phyloP scores from a whole-genome alignment of 2,888 invertebrate genomes.

The Eustalomyia histrio region DNA sequence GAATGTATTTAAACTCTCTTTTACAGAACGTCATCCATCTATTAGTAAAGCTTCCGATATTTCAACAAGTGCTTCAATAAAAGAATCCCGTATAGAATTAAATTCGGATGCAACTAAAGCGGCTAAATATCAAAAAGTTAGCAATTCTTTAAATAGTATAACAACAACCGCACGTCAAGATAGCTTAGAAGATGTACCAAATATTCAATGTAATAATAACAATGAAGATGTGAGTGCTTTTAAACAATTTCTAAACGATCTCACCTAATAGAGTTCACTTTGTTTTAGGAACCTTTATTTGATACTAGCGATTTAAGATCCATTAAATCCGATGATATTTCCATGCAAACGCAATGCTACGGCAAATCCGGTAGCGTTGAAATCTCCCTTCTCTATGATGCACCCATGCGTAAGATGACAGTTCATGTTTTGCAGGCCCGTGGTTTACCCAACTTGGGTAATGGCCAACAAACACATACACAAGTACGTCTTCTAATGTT shows the following conservation, averaged over 20 bases:
- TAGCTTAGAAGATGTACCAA: conserved; percentile 78
- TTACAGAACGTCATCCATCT: conserved; percentile 69
- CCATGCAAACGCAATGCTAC: conserved; percentile 79
- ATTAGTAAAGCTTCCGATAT: conserved; percentile 66
- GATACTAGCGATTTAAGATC: conserved; percentile 79
- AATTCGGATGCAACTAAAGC: conserved; percentile 72
- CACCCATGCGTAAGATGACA: conserved; percentile 94
- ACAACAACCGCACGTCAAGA: conserved; percentile 71
- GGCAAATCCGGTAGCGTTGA: conserved; percentile 88
- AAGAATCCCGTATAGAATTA: conserved; percentile 85
- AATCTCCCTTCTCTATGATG: conserved; percentile 93
- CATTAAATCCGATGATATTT: conserved; percentile 77
- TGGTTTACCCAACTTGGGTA: conserved; percentile 86
- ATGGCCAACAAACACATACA: conserved; percentile 85
- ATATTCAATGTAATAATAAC: conserved; percentile 84
- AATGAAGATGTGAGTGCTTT: conserved; percentile 84
- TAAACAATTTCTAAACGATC: no score
- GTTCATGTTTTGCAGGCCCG: conserved; percentile 94
- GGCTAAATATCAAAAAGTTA: conserved; percentile 73
- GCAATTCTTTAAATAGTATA: conserved; percentile 59
- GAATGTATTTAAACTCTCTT: not conserved
- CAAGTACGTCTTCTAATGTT: conserved; percentile 92
- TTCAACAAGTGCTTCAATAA: conserved; percentile 77
- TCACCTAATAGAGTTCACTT: not conserved
- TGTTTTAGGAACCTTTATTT: conserved; percentile 78